A percentile compares a stretch with the other conserved stretches of the same genome.
These are phyloP conservation scores for Paraescarpia echinospica DNA, from an alignment of 1,140 invertebrate species.

Conservation along the genomic window DNA sequence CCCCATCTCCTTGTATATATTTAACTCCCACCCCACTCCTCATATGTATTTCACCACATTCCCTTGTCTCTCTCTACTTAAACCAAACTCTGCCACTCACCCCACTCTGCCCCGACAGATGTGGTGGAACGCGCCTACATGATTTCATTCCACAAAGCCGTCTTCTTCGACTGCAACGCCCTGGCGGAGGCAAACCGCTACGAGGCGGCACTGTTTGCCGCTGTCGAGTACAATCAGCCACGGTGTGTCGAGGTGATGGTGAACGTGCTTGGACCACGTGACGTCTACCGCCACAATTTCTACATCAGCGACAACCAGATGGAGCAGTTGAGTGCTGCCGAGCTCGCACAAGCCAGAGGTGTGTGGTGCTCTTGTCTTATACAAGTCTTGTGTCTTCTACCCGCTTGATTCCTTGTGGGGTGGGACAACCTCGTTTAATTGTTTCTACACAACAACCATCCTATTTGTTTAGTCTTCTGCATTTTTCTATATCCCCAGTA, in stretches of 20 bases:
- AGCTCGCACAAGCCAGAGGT: conserved; percentile 21
- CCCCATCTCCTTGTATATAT: not conserved
- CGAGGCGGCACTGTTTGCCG: conserved; percentile 24
- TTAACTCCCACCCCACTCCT: not conserved
- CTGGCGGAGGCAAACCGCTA: conserved; percentile 28
- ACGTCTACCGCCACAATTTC: conserved; percentile 10
- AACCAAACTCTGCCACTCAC: not conserved
- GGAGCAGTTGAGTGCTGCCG: conserved; percentile 14
- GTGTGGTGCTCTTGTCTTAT: not conserved
- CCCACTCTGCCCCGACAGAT: not conserved
- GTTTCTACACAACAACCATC: too few species aligned
- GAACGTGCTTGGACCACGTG: conserved; percentile 12
- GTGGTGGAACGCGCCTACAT: conserved; percentile 27
- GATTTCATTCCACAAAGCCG: conserved; percentile 30
- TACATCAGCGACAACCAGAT: not conserved
- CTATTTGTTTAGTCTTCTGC: too few species aligned
- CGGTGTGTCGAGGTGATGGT: conserved; percentile 23
- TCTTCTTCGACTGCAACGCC: conserved; percentile 26
- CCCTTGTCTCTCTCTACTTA: not conserved
- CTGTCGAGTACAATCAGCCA: conserved; percentile 25
- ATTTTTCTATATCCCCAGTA: too few species aligned
- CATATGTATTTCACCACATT: not conserved
- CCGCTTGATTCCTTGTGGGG: too few species aligned
- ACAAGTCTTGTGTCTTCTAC: too few species aligned
- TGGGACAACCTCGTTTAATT: too few species aligned